phyloP scores from a whole-genome alignment of 2,888 invertebrate genomes.

The Ennomos fuscantarius region DNA sequence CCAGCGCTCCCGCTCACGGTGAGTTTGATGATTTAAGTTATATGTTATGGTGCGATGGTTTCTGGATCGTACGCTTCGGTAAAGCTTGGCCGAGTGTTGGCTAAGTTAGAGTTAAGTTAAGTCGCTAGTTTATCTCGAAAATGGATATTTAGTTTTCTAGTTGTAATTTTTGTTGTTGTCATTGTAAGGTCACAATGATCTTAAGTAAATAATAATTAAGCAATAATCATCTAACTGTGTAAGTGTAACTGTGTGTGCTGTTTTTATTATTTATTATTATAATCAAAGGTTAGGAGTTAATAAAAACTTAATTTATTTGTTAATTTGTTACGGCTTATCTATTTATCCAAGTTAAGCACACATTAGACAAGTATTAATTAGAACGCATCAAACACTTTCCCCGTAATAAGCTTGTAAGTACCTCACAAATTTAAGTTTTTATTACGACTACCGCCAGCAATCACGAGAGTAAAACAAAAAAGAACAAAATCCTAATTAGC shows the following conservation, averaged over 20 bases:
- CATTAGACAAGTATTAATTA: not conserved
- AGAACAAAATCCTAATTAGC: slow-evolving; percentile 24
- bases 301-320: too few species aligned
- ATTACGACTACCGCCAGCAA: not conserved
- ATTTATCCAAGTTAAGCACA: too few species aligned
- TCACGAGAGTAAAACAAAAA: slow-evolving; percentile 6
- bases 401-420: too few species aligned
- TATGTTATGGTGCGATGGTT: slow-evolving; percentile 24
- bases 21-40: slow-evolving; percentile 8
- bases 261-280: too few species aligned
- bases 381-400: slow-evolving; percentile 3
- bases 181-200: too few species aligned
- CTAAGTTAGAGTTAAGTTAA: slow-evolving; percentile 15
- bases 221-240: too few species aligned
- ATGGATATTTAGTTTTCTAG: slow-evolving; percentile 27
- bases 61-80: slow-evolving; percentile 26
- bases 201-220: too few species aligned
- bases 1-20: slow-evolving; percentile 15
- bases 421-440: too few species aligned
- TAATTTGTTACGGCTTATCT: too few species aligned
- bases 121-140: slow-evolving; percentile 10
- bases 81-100: slow-evolving; percentile 21
- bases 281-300: too few species aligned
- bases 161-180: not conserved
- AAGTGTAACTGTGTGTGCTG: too few species aligned